Base-by-base conservation (phyloP, 2,888 invertebrate genomes). In the Plagodis pulveraria region DNA sequence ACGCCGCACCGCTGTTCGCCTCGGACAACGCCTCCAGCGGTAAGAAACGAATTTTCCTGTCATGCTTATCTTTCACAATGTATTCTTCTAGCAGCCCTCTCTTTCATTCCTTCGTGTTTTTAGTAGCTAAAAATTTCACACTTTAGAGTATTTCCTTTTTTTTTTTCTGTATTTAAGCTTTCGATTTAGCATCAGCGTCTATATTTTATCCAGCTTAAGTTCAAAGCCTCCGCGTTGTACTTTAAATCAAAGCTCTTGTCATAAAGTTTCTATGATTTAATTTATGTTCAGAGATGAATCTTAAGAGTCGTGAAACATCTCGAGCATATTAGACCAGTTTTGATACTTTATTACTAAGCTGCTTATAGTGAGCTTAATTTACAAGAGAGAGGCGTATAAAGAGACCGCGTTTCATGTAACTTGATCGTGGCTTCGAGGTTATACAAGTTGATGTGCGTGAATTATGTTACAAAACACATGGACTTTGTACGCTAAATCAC, bases 21-120 rank as follows among this genome's bases (percentile, higher is more conserved):
- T 91, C 93, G 73, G 93, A 92, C 86, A 93, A 92, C 93, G 92
- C 92, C 88, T 92, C 91, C 89, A 93, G 92, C 91, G 92, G 92
- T 92, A 78, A 84, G 91, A 73, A 40, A 7, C 8, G 40, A 45
- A 66, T 40, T 58, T 48, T 41, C n/a, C 5, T 6, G 22, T 36
- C 6, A 41, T 38, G 8, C 35, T 36, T n/a, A 6, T 22, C 0
- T 7, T 33, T 32, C 46, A 38, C 38, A 63, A 69, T 61, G 22
- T 22, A 2, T 22, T 22, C 22, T 22, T 22, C 22, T 22, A 22
- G 22, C 22, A 22, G 22, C 22, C 22, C 63, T 62, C 58, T 44
- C 47, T 45, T 10, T 11, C 58, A 66, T 44, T 56, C 62, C 53
- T 60, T 57, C 22, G 22, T 22, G 4, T 22, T 22, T 22, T 22